Base-by-base conservation (phyloP, 1,140 invertebrate genomes). In the Popillia japonica region DNA sequence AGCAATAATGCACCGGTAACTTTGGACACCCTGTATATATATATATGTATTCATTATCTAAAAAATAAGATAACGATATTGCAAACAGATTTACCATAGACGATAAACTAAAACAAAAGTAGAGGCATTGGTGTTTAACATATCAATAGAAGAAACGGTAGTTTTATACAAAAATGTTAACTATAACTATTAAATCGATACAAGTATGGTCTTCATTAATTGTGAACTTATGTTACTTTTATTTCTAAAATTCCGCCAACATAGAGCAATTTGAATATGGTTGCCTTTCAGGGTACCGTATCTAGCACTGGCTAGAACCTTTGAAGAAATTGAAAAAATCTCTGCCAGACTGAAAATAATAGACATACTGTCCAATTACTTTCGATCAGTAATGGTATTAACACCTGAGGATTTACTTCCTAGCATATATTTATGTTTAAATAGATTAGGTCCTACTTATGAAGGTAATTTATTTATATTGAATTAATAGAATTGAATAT, bases 381-480 rank as follows among this genome's bases (percentile, higher is more conserved):
- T 99, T 44, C 91, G 97, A 23, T 99, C 98, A 0, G 96, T 98
- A 2, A 95, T 98, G 68, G 89, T 93, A 8, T 87, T 99, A 6
- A 95, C 92, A 40, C 96, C 97, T 0, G 90, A 95, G 68, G 98
- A 99, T 87, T 88, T 99, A 11, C 80, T 98, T 59, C 91, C 93
- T 0, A 96, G 95, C 85, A 91, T 99, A 14, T 99, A 99, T 87
- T 87, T 99, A 41, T 99, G 96, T 86, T 89, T 99, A 0, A 99
- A 99, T 89, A 94, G 97, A 87, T 86, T 99, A 59, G 97, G 95
- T 3, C 98, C 98, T 0, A 95, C 96, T 2, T 99, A 99, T 87
- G 94, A 98, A 88, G 94, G 93, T 86, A 86, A 87, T 34, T 77
- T 87, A 41, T 74, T 10, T 17, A 41, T 9, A 64, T 22, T 64